Base-by-base conservation (phyloP, 2,797 vertebrate genomes). In the Etheostoma perlongum region DNA sequence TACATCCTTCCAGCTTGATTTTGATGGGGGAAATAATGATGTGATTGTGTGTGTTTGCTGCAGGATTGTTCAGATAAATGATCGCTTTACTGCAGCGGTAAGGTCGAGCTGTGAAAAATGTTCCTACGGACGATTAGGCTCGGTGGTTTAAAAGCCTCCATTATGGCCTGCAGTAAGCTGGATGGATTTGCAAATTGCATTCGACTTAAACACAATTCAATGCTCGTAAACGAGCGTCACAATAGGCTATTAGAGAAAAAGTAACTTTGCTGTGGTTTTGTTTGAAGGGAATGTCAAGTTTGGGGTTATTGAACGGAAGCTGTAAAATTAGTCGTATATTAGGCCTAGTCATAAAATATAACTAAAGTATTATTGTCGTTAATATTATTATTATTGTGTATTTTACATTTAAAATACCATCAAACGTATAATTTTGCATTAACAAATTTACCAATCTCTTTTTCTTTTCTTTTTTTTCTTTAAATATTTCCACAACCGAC, bases 121-220 rank as follows among this genome's bases (percentile, higher is more conserved):
- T 76, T 85, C 51, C 58, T 72, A 84, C 62, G 78, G 70, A 72
- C 79, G 75, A 78, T 79, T 23, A 76, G 70, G 62, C 55, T 81
- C 73, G 40, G 77, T 66, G 87, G 83, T 84, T 81, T 61, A 36
- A 80, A 74, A 83, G 67, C 48, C 62, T 76, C 67, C 57, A 64
- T 80, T 76, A 42, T 64, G 74, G 85, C 81, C 78, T 74, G 40
- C 53, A 70, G 68, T 66, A 15, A 42, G 33, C 59, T 73, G 65
- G 83, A 82, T 81, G 64, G 72, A 78, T 67, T 68, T 86, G 84
- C 46, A 82, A 73, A 87, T 65, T 78, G 44, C 53, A 75, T 81
- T 81, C 63, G 79, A 67, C 59, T 78, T 62, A n/a, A 52, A 67
- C 42, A 36, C 59, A 61, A 11, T 79, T 58, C 25, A 52, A 60